These are phyloP conservation scores for Acheta domesticus DNA, from an alignment of 2,888 invertebrate species.

Conservation along the genomic window DNA sequence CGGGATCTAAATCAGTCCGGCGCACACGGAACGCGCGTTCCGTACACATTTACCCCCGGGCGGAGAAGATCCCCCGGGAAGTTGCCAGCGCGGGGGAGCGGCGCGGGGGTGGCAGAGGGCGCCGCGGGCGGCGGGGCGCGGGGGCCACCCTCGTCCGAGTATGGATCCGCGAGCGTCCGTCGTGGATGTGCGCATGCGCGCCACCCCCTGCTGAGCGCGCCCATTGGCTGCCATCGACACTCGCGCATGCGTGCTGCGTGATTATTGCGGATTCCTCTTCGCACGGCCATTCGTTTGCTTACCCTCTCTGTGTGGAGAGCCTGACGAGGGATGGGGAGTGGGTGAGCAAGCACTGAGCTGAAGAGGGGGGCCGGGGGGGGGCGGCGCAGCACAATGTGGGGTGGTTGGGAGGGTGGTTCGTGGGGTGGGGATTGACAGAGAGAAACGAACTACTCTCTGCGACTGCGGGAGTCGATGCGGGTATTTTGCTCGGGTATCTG, in stretches of 20 bases:
- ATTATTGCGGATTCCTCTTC: neutral
- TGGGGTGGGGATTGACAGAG: no score
- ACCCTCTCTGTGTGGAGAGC: neutral
- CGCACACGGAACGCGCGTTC: neutral
- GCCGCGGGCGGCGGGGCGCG: neutral
- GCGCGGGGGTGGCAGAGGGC: neutral
- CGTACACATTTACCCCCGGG: no score
- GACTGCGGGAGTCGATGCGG: no score
- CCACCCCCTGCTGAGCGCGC: neutral
- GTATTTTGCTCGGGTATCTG: no score
- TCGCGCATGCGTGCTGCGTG: neutral
- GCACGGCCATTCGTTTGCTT: neutral
- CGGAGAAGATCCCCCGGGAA: no score
- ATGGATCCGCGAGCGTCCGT: neutral
- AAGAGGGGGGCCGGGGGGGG: neutral
- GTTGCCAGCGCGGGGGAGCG: neutral
- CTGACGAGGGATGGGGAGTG: neutral
- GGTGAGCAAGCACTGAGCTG: neutral
- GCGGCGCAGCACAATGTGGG: no score
- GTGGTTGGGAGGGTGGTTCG: no score
- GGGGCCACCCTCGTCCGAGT: neutral
- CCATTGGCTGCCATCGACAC: neutral
- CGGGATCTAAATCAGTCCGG: constrained; percentile 18
- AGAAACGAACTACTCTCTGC: no score
- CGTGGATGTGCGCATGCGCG: neutral